A percentile compares a stretch with the other conserved stretches of the same genome.
phyloP scores from a whole-genome alignment of 2,797 vertebrate species.

The Trachops cirrhosus region DNA sequence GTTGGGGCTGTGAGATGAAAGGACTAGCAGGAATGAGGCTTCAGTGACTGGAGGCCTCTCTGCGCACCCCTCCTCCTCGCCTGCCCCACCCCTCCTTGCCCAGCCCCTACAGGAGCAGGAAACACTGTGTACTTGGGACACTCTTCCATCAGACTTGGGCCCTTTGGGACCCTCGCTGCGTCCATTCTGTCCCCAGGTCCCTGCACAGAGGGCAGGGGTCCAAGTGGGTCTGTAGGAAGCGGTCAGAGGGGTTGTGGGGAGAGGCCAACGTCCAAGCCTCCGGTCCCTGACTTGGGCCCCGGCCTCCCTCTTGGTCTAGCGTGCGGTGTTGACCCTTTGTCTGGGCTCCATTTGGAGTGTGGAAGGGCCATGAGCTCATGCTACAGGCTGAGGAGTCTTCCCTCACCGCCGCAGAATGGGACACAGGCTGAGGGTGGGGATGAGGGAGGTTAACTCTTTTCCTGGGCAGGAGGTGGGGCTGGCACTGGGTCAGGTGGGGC shows the following conservation, averaged over 20 bases:
- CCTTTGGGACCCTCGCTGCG: background rate
- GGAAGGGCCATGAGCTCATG: slow-evolving; percentile 70
- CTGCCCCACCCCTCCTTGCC: background rate
- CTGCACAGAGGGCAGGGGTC: background rate
- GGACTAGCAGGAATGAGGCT: background rate
- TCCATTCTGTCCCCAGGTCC: background rate
- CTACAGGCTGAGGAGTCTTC: slow-evolving; percentile 48
- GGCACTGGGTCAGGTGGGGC: background rate
- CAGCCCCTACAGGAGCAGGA: background rate
- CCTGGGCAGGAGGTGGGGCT: background rate
- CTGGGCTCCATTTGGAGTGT: slow-evolving; percentile 40
- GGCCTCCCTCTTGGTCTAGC: background rate
- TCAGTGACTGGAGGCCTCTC: background rate
- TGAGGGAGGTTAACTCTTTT: slow-evolving; percentile 70
- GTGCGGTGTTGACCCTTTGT: slow-evolving; percentile 38
- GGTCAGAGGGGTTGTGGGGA: background rate
- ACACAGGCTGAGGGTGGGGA: slow-evolving; percentile 65
- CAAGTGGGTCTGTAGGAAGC: background rate
- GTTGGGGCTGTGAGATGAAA: slow-evolving; percentile 6
- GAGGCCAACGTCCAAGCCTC: background rate
- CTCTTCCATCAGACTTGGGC: background rate
- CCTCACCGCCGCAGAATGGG: slow-evolving; percentile 69
- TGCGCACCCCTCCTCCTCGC: too few relatives aligned
- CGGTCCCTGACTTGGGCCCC: background rate
- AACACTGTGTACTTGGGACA: slow-evolving; percentile 47